Base-by-base conservation (phyloP, 1,140 invertebrate genomes). In the Atta colombica region DNA sequence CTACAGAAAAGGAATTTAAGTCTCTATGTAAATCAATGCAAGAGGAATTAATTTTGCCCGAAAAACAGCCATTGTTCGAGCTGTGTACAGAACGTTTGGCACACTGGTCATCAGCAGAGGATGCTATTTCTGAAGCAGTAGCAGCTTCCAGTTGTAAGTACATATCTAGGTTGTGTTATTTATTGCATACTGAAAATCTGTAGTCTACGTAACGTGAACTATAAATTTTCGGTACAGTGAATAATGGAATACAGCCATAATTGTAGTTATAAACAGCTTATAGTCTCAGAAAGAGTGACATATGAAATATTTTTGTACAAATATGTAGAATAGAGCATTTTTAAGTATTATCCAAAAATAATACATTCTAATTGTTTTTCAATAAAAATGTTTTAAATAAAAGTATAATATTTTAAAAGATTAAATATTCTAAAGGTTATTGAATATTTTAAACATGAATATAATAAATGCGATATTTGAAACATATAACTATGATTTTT, bases 1-100 rank as follows among this genome's bases (percentile, higher is more conserved):
- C 97, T 90, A 98, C 97, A 25, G 98, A 98, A 95, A 95, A 95
- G 75, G 98, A 99, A 80, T 99, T 99, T 94, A 97, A 97, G 90
- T 96, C 97, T 75, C 95, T 99, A 85, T 98, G 98, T 92, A 94
- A 95, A 65, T 96, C 96, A 71, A 97, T 98, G 90, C 96, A 97
- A 94, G 96, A 96, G 75, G 96, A 97, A 86, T 94, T 98, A 66
- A 96, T 98, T 88, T 93, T 94, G 58, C 92, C 96, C 3, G 97
- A 98, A 91, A 97, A 96, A 53, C 97, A 98, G 91, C 97, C 98
- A 3, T 92, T 98, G n/a, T 98, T 98, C 94, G 98, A 98, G 96
- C 95, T 98, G 21, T 97, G 96, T 86, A 96, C 97, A 81, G 96
- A 97, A 77, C 95, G 97, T 89, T 97, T 97, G 18, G 95, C 96